Conservation (phyloP, 2,888 invertebrate genomes). For the Punctoribates punctum region DNA sequence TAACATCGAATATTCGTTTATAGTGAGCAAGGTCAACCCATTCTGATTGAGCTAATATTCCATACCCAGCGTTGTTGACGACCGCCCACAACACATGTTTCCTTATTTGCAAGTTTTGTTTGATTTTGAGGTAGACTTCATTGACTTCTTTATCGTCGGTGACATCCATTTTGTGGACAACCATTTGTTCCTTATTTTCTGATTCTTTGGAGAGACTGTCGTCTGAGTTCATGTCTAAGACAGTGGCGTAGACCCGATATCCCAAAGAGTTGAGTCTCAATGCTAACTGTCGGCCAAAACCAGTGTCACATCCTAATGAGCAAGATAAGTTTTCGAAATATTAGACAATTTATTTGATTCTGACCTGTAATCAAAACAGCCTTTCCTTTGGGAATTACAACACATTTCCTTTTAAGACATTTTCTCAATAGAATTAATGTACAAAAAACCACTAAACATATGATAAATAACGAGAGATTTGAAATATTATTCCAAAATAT, state of each 20-base stretch:
- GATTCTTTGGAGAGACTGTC: neutral
- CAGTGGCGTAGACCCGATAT: slow-evolving; percentile 28
- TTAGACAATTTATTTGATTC: too few relatives aligned
- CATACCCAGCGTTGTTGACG: slow-evolving; percentile 58
- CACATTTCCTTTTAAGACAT: too few relatives aligned
- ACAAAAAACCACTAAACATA: too few relatives aligned
- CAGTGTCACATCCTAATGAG: slow-evolving; percentile 40
- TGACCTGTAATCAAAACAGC: slow-evolving; percentile 40
- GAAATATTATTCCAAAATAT: too few relatives aligned
- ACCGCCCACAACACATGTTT: slow-evolving; percentile 56
- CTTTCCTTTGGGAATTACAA: slow-evolving; percentile 66
- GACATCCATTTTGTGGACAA: slow-evolving; percentile 52
- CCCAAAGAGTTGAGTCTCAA: slow-evolving; percentile 6
- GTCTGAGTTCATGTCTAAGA: neutral
- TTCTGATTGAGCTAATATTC: slow-evolving; percentile 55
- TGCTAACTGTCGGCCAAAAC: slow-evolving; percentile 33
- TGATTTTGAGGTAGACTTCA: slow-evolving; percentile 49
- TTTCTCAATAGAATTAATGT: too few relatives aligned
- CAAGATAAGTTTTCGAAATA: too few relatives aligned
- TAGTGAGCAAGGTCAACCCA: slow-evolving; percentile 54
- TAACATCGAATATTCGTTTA: slow-evolving; percentile 51
- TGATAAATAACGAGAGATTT: too few relatives aligned
- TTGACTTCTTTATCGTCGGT: slow-evolving; percentile 51
- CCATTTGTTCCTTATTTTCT: slow-evolving; percentile 45
- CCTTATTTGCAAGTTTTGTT: slow-evolving; percentile 12